These are phyloP conservation scores for Apodemia hepburni DNA, from an alignment of 2,888 invertebrate genomes.

Conservation along the genomic window DNA sequence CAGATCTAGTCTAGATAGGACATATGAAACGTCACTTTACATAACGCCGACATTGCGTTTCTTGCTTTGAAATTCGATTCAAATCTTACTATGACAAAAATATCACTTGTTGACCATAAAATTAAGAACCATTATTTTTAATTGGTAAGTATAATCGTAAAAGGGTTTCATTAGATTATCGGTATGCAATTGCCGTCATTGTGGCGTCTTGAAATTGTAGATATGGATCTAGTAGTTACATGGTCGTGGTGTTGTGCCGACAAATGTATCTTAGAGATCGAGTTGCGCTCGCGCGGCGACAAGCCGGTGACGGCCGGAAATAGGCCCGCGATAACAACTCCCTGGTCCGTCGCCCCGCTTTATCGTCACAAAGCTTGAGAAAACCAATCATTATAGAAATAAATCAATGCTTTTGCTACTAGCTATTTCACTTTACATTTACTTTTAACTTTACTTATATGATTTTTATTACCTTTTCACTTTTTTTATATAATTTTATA, in stretches of 20 bases:
- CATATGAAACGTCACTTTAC: conserved; percentile 76
- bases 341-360: conserved; percentile 60
- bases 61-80: conserved; percentile 38
- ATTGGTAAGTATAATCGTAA: conserved; percentile 43
- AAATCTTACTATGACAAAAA: conserved; percentile 29
- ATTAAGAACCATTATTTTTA: conserved; percentile 33
- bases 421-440: background rate
- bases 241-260: conserved; percentile 58
- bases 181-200: conserved; percentile 60
- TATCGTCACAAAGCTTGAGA: conserved; percentile 67
- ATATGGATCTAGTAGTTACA: conserved; percentile 45
- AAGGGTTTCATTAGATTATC: conserved; percentile 64
- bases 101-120: conserved; percentile 21
- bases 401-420: conserved; percentile 52
- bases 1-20: conserved; percentile 70
- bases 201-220: conserved; percentile 56
- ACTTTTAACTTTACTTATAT: conserved; percentile 7
- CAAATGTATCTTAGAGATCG: conserved; percentile 77
- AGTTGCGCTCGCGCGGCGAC: conserved; percentile 57
- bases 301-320: conserved; percentile 73
- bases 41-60: conserved; percentile 57
- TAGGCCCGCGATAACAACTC: conserved; percentile 74
- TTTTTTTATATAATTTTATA: no score
- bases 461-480: no score
- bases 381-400: conserved; percentile 72